Conservation (phyloP, 2,113 vertebrate species). For the Abramis brama region DNA sequence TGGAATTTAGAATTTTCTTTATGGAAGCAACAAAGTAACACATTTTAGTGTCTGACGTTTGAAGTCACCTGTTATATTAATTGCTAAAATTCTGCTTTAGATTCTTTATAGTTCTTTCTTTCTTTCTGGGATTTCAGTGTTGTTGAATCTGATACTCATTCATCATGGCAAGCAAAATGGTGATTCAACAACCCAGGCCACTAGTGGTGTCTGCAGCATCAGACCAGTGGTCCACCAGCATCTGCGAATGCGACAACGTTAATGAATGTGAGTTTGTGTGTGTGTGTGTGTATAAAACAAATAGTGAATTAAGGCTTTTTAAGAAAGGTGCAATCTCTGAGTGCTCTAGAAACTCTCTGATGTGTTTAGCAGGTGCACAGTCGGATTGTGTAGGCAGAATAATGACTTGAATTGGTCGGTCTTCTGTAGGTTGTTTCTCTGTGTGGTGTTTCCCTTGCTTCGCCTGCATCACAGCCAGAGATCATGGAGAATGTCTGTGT, state of each 20-base stretch:
- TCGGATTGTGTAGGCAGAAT: not conserved
- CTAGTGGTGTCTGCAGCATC: slow-evolving; percentile 35
- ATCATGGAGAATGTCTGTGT: slow-evolving; percentile 70
- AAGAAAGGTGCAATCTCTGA: too few relatives aligned
- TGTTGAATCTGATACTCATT: not conserved
- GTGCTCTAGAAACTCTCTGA: too few relatives aligned
- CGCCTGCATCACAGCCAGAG: slow-evolving; percentile 62
- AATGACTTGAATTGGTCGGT: not conserved
- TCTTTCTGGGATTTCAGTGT: not conserved
- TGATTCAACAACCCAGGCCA: slow-evolving; percentile 55
- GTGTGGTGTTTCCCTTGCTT: slow-evolving; percentile 76
- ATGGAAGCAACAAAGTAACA: too few relatives aligned
- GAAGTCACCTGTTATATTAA: not conserved
- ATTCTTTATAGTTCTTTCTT: not conserved
- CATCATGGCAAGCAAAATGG: slow-evolving; percentile 54
- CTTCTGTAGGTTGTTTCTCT: slow-evolving; percentile 67
- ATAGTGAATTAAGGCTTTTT: too few relatives aligned
- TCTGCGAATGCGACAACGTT: slow-evolving; percentile 56
- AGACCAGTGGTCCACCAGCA: slow-evolving; percentile 59
- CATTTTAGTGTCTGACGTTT: not conserved
- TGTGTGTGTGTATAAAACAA: not conserved
- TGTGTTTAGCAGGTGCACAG: not conserved
- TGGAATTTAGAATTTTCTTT: not conserved
- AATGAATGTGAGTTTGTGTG: slow-evolving; percentile 53
- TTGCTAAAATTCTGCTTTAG: not conserved